These are phyloP conservation scores for Anseranas semipalmata DNA, from an alignment of 2,113 vertebrate genomes.

Conservation along the genomic window DNA sequence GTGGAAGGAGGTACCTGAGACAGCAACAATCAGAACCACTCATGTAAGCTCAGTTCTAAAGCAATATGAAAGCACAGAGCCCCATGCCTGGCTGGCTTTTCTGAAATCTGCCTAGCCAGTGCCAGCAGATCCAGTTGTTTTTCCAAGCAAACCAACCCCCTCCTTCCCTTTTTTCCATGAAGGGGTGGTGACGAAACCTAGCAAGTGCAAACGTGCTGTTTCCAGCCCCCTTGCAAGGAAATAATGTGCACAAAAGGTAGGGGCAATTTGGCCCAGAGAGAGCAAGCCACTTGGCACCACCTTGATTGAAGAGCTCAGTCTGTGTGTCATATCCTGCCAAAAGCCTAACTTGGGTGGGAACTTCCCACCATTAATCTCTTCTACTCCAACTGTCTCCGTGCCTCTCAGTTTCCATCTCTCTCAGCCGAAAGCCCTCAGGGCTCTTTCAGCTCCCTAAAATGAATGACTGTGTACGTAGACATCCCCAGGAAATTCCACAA, in stretches of 20 bases:
- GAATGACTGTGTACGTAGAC: neutral
- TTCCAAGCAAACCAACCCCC: neutral
- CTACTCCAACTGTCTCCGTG: conserved; percentile 3
- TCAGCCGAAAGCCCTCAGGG: neutral
- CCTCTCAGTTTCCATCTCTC: neutral
- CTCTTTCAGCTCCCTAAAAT: neutral
- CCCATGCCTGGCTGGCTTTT: neutral
- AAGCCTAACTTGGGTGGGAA: conserved; percentile 2
- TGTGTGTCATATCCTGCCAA: conserved; percentile 35
- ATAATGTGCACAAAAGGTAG: neutral
- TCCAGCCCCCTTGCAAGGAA: neutral
- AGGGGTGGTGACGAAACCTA: neutral
- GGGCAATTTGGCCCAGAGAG: conserved; percentile 26
- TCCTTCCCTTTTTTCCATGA: neutral
- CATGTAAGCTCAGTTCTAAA: neutral
- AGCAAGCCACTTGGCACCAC: conserved; percentile 20
- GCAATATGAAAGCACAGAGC: neutral
- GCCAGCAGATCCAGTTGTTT: neutral
- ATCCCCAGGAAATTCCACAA: conserved; percentile 48
- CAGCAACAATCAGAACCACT: neutral
- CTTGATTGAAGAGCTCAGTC: neutral
- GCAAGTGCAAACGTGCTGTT: neutral
- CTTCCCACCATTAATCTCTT: conserved; percentile 43
- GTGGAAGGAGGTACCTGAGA: neutral
- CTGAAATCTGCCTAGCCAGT: neutral